phyloP scores from a whole-genome alignment of 1,140 invertebrate species.

The Diuraphis noxia region DNA sequence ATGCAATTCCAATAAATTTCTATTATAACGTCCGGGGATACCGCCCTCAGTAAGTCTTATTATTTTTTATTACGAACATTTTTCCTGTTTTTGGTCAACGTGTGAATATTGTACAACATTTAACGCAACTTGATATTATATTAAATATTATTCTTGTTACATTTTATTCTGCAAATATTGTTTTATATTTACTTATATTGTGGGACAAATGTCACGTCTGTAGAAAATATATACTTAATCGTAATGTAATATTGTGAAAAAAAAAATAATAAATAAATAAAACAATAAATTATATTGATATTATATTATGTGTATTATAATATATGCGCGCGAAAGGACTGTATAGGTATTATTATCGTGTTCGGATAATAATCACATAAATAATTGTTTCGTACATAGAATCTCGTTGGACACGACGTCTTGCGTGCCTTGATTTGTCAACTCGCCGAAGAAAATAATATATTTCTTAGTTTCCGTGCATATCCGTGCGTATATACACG shows the following conservation, averaged over 20 bases:
- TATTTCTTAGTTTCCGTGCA: background rate
- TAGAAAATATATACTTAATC: background rate
- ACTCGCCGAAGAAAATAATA: background rate
- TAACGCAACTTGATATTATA: background rate
- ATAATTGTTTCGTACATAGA: background rate
- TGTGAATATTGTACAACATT: background rate
- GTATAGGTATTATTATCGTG: background rate
- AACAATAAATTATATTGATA: background rate
- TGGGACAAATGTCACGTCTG: background rate
- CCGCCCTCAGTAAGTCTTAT: no score
- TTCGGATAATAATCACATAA: conserved; percentile 7
- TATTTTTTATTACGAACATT: background rate
- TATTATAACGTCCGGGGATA: background rate
- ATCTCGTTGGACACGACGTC: background rate
- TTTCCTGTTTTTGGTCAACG: background rate
- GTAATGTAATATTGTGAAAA: background rate
- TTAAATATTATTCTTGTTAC: background rate
- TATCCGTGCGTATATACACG: background rate
- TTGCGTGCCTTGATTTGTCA: background rate
- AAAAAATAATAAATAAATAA: background rate
- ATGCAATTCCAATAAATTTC: background rate
- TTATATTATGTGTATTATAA: background rate
- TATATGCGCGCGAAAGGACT: background rate
- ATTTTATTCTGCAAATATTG: background rate
- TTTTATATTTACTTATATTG: background rate